These are phyloP conservation scores for Lithosia quadra DNA, from an alignment of 2,888 invertebrate species.

Conservation along the genomic window DNA sequence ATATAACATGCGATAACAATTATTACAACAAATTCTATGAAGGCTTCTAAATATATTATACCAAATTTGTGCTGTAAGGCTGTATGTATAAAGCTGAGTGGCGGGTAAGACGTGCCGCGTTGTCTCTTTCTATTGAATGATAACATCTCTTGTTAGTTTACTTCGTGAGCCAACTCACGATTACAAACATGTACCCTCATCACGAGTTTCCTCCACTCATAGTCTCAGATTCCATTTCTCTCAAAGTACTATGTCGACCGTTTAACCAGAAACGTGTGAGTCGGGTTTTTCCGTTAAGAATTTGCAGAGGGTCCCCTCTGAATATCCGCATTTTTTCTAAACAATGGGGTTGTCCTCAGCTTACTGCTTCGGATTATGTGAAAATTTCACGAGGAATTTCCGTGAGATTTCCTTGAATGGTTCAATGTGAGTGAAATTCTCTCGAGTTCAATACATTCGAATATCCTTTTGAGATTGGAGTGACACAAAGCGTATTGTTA, in stretches of 20 bases:
- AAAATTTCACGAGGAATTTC: conserved; percentile 69
- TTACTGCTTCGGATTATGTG: conserved; percentile 65
- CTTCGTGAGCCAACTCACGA: not conserved
- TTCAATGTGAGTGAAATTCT: conserved; percentile 75
- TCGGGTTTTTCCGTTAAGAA: conserved; percentile 48
- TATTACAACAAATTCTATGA: not conserved
- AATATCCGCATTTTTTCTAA: conserved; percentile 65
- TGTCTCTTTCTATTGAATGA: conserved; percentile 4
- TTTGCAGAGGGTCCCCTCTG: conserved; percentile 54
- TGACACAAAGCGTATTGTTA: conserved; percentile 83
- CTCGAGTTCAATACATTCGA: conserved; percentile 79
- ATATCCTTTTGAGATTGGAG: conserved; percentile 82
- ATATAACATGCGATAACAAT: not conserved
- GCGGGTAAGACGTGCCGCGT: conserved; percentile 2
- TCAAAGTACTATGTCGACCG: conserved; percentile 41
- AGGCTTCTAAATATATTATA: not conserved
- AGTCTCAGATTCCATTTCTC: conserved; percentile 35
- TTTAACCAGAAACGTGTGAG: conserved; percentile 39
- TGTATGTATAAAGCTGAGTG: not conserved
- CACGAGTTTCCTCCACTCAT: conserved; percentile 31
- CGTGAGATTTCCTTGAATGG: conserved; percentile 64
- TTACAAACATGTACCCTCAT: conserved; percentile 5
- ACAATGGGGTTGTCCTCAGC: conserved; percentile 61
- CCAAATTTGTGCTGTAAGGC: not conserved
- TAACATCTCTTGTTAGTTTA: conserved; percentile 1